Evolutionary conservation across 2,797 vertebrate species (phyloP).

Genomic region (Hyperoplus immaculatus): DNA sequence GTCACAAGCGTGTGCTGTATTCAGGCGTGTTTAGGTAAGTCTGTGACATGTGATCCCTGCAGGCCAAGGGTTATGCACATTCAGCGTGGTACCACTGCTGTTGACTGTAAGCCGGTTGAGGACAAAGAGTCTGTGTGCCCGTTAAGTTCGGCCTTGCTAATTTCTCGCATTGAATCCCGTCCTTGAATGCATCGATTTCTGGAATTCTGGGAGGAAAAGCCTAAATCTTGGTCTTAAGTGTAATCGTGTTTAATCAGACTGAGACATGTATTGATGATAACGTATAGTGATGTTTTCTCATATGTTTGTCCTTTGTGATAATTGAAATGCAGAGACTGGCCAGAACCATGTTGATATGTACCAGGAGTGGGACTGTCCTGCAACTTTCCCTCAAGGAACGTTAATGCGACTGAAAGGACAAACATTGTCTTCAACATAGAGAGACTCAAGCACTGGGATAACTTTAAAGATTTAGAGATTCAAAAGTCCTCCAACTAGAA

Average conservation of each 20-base stretch:
- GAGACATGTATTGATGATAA: neutral
- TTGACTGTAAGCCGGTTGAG: conserved; percentile 43
- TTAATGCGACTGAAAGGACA: neutral
- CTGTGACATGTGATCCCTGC: conserved; percentile 63
- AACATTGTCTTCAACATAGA: neutral
- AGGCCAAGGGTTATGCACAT: conserved; percentile 65
- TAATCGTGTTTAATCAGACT: neutral
- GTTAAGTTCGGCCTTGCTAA: conserved; percentile 19
- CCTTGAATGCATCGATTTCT: conserved; percentile 12
- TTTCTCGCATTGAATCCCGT: conserved; percentile 8
- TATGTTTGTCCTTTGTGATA: neutral
- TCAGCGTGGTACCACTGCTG: conserved; percentile 46
- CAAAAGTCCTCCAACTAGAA: too few relatives aligned
- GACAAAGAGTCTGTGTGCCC: conserved; percentile 40
- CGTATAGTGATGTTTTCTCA: neutral
- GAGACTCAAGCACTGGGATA: neutral
- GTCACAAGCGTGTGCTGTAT: conserved; percentile 62
- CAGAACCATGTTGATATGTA: neutral
- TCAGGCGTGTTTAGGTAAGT: conserved; percentile 73
- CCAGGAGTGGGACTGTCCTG: neutral
- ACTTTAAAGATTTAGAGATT: too few relatives aligned
- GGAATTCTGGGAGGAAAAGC: neutral
- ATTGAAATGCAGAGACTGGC: neutral
- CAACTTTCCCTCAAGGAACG: neutral
- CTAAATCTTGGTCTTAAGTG: neutral